Percentiles rank a stretch among this genome's conserved stretches.
Conservation (phyloP, 1,140 invertebrate species). For the Bombus haemorrhoidalis region DNA sequence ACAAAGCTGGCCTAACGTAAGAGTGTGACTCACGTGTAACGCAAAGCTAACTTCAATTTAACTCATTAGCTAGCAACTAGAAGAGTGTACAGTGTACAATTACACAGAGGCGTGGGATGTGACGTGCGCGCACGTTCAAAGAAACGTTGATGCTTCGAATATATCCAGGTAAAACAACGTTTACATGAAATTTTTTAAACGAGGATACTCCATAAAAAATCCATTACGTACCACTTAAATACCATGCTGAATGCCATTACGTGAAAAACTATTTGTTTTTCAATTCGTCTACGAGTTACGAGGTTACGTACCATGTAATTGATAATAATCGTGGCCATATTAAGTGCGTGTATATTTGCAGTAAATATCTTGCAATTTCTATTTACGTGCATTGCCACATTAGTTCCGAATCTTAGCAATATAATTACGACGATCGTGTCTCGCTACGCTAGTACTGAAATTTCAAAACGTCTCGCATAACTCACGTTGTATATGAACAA, state of each 20-base stretch:
- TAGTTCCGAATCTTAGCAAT: no score
- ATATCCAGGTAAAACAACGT: neutral
- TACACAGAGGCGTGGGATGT: neutral
- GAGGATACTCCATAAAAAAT: neutral
- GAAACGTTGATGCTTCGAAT: neutral
- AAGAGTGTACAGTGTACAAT: slow-evolving; percentile 9
- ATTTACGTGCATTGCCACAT: no score
- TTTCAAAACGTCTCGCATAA: no score
- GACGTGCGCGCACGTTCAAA: neutral
- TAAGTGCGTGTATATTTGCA: neutral
- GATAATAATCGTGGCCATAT: no score
- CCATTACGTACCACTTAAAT: neutral
- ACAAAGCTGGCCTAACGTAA: slow-evolving; percentile 28
- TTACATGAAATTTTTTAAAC: neutral
- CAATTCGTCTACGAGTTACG: neutral
- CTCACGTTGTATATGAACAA: no score
- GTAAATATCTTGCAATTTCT: neutral
- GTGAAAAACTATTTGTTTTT: neutral
- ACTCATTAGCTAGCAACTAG: slow-evolving; percentile 33
- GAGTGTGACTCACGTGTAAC: slow-evolving; percentile 32
- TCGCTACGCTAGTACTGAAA: no score
- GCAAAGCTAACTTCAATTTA: slow-evolving; percentile 46
- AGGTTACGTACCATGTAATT: no score
- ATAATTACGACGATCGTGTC: no score
- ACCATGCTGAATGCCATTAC: no score